Evolutionary conservation across 2,888 invertebrate species (phyloP), one percentile per base, ranked within the genome.

Genomic region (Chymomyza caudatula): DNA sequence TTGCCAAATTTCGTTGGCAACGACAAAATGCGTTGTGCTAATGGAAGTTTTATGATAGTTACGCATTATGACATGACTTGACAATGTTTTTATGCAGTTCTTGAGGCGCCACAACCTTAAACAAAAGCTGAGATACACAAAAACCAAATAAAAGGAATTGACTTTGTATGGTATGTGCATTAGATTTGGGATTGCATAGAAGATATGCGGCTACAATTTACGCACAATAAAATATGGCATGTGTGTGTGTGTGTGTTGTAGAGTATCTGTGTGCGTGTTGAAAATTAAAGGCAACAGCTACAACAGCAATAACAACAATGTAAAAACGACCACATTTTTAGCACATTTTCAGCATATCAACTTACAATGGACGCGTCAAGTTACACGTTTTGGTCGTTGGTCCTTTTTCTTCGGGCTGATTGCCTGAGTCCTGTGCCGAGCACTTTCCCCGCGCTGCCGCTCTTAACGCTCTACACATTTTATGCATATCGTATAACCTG

Each of bases 1-100:
- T 42, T 15, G 44, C 37, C 2, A 60, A 54, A 54, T 53, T 17
- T 15, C n/a, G 3, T 8, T 8, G 43, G 15, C 25, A 6, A 37
- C 13, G 52, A 23, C 57, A 56, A 54, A 65, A 29, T 56, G 65
- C 66, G 37, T 63, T 23, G 20, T 20, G 52, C 85, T 86, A 81
- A 81, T 81, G 86, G 82, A 81, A 69, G 51, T 86, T 81, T 81
- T 84, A 81, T 68, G 85, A 86, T 81, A 86, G 85, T 80, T 73
- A 54, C 62, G 57, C 69, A 62, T 73, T 67, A 72, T 73, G 72
- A 62, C 55, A 54, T 47, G 62, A 15, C 15, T 17, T 47, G 47
- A 47, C 47, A 47, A 11, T 37, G 29, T 47, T 25, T 53, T 53
- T 25, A 53, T 53, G 53, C 53, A 53, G 13, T 25, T 53, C 20